Evolutionary conservation across 2,113 vertebrate genomes (phyloP).

Genomic region (Piliocolobus tephrosceles): DNA sequence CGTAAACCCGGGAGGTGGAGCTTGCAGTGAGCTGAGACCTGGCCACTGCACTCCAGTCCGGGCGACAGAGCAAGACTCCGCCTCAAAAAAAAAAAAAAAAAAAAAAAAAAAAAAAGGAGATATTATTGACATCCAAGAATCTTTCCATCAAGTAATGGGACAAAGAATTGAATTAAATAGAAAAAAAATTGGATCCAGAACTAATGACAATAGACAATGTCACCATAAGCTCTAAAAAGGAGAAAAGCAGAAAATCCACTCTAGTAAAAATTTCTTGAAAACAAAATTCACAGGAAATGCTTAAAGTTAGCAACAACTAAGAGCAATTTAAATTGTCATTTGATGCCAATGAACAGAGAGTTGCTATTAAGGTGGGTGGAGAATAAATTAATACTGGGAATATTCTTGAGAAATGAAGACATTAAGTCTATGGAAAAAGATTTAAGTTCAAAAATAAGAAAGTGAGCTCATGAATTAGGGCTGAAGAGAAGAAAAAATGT

Average conservation of each 20-base stretch:
- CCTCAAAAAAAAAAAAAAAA: too few relatives aligned
- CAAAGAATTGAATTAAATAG: not conserved
- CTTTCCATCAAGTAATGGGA: not conserved
- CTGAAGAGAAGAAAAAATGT: not conserved
- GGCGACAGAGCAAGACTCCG: too few relatives aligned
- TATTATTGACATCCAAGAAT: not conserved
- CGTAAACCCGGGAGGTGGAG: too few relatives aligned
- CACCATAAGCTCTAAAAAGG: not conserved
- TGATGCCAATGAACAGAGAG: not conserved
- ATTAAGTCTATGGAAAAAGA: not conserved
- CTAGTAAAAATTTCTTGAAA: not conserved
- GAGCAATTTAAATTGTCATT: not conserved
- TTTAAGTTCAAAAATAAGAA: constrained; percentile 13
- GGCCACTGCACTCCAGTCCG: too few relatives aligned
- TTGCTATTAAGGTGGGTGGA: not conserved
- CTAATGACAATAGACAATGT: not conserved
- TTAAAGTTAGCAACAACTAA: not conserved
- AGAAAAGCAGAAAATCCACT: not conserved
- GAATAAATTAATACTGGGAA: not conserved
- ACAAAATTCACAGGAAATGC: not conserved
- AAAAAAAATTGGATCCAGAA: not conserved
- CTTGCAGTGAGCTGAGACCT: too few relatives aligned
- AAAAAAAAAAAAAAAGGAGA: too few relatives aligned
- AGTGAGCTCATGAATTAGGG: not conserved
- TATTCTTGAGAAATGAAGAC: not conserved